Evolutionary conservation across 2,797 vertebrate genomes (phyloP).

Genomic region (Meriones psammophilus): DNA sequence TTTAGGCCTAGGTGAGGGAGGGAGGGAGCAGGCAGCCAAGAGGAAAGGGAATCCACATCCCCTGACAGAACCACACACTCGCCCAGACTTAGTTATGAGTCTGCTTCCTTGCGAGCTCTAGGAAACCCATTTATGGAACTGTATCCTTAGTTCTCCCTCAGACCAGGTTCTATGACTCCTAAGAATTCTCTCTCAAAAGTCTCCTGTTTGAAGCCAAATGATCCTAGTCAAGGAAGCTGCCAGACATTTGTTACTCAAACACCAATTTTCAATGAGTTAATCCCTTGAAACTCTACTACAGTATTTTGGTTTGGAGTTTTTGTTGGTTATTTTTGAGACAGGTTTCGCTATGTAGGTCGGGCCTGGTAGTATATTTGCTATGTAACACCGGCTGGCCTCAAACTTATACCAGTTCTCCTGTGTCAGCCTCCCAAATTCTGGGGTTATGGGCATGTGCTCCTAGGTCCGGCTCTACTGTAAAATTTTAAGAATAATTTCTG

Average conservation of each 20-base stretch:
- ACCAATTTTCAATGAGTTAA: neutral
- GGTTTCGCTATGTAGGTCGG: neutral
- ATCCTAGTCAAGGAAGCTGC: neutral
- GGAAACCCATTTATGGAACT: slow-evolving; percentile 45
- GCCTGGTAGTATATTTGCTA: neutral
- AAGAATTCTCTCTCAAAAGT: slow-evolving; percentile 65
- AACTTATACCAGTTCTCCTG: neutral
- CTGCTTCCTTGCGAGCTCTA: slow-evolving; percentile 54
- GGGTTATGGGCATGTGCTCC: neutral
- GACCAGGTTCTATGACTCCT: slow-evolving; percentile 41
- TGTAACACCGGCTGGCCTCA: neutral
- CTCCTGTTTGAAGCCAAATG: slow-evolving; percentile 56
- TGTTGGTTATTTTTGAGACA: neutral
- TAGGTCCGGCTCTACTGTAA: neutral
- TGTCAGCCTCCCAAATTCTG: neutral
- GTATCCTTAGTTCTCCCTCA: neutral
- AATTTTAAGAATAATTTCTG: slow-evolving; percentile 27
- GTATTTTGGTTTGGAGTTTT: neutral
- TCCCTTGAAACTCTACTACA: neutral
- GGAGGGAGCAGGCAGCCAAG: neutral
- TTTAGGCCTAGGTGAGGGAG: neutral
- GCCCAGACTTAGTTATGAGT: neutral
- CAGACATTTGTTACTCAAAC: slow-evolving; percentile 48
- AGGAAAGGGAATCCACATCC: neutral
- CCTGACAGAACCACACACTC: neutral